Percentiles rank a stretch among this genome's conserved stretches.
These are phyloP conservation scores for Perdita meconis DNA, from an alignment of 2,888 invertebrate genomes.

Conservation along the genomic window DNA sequence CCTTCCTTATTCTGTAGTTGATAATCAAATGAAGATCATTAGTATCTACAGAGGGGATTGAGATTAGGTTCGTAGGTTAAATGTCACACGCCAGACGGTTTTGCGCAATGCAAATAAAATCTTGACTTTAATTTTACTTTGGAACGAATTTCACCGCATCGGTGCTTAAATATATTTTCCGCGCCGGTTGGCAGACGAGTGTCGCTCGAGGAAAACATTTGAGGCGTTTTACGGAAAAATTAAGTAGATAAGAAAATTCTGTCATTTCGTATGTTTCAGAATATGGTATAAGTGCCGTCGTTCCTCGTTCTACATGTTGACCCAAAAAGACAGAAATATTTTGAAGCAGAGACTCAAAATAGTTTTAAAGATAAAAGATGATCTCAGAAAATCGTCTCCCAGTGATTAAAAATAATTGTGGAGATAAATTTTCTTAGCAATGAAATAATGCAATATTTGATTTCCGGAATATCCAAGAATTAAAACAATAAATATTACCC, in stretches of 20 bases:
- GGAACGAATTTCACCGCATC: background rate
- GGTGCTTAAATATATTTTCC: slow-evolving; percentile 28
- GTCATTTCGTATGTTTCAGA: background rate
- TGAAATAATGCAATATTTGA: too few relatives aligned
- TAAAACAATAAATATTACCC: too few relatives aligned
- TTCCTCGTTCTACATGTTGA: too few relatives aligned
- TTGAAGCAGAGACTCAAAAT: too few relatives aligned
- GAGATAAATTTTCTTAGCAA: too few relatives aligned
- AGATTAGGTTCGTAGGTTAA: background rate
- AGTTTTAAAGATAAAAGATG: too few relatives aligned
- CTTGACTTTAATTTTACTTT: background rate
- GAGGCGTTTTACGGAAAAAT: background rate
- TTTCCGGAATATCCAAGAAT: too few relatives aligned
- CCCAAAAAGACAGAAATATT: too few relatives aligned
- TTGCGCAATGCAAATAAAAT: background rate
- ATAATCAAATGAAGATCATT: background rate
- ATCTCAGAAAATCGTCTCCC: too few relatives aligned
- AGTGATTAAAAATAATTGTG: too few relatives aligned
- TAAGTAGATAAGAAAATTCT: background rate
- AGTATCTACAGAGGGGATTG: background rate
- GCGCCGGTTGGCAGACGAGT: slow-evolving; percentile 20
- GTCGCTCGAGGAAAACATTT: background rate
- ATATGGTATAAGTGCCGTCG: too few relatives aligned
- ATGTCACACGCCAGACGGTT: background rate
- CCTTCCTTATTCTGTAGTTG: background rate